Base-by-base conservation (phyloP, 2,113 vertebrate genomes). In the Budorcas taxicolor region DNA sequence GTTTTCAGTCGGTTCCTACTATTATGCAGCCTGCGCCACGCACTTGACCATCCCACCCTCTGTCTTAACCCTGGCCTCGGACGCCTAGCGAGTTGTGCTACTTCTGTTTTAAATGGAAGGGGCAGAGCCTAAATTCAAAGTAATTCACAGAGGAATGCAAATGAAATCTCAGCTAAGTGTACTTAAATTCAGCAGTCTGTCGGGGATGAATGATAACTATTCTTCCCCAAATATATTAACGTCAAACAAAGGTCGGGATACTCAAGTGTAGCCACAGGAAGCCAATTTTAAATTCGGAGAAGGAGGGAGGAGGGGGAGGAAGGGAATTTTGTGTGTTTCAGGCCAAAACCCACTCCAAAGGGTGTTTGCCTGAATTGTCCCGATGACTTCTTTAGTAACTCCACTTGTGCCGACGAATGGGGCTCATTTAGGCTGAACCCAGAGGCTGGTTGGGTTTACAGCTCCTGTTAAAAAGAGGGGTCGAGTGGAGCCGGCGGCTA, bases 51-150 rank as follows among this genome's bases (percentile, higher is more conserved):
- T 19, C 10, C 36, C 4, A 33, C 50, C 55, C 36, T 40, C 3
- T 0, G 33, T 58, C 27, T 50, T 50, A 31, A 62, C 62, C n/a
- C 80, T 43, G 4, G 12, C 64, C 62, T 76, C 36, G 0, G 19
- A 6, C 1, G 0, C 36, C 60, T 9, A 6, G 3, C 0, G 1
- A 15, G 0, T 62, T 91, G 50, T 19, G 31, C n/a, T 50, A 27
- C 57, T 55, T 88, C 11, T 84, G 17, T 31, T 83, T 83, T 67
- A 90, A 88, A 52, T 31, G 40, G 36, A 92, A 90, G 19, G 86
- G 64, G 7, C 23, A 29, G 50, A 19, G 50, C 6, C 53, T 40
- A n/a, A 71, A 93, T 88, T 43, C 82, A 23, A n/a, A 40, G 27
- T 60, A 47, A 90, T 13, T 87, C 50, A 15, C 3, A 3, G 31